These are phyloP conservation scores for Myotis findleyi DNA, from an alignment of 2,797 vertebrate genomes.

Conservation along the genomic window DNA sequence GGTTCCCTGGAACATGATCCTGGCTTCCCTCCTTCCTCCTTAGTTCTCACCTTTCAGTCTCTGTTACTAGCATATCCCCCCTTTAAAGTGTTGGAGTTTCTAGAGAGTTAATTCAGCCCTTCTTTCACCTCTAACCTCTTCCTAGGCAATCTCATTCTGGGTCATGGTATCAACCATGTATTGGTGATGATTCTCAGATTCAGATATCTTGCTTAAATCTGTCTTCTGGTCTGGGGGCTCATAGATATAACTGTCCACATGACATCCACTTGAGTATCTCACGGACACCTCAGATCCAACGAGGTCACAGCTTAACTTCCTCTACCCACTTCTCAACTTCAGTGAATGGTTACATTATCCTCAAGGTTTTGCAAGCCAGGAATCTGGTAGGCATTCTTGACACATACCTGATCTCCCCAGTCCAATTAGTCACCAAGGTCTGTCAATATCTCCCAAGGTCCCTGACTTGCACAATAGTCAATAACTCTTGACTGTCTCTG, in stretches of 20 bases:
- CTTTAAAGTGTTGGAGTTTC: not conserved
- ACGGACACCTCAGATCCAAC: not conserved
- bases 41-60: not conserved
- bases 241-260: not conserved
- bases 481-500: not conserved
- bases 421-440: not conserved
- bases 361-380: not conserved
- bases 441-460: not conserved
- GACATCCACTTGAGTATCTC: not conserved
- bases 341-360: not conserved
- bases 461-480: not conserved
- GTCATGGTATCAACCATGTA: not conserved
- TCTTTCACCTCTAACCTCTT: not conserved
- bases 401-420: not conserved
- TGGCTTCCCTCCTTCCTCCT: not conserved
- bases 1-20: not conserved
- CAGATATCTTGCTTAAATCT: not conserved
- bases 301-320: not conserved
- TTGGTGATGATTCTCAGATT: not conserved
- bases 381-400: not conserved
- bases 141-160: not conserved
- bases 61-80: not conserved
- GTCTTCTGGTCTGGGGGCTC: not conserved
- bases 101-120: not conserved
- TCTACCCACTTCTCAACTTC: not conserved